These are phyloP conservation scores for Metacarcinus magister DNA, from an alignment of 2,888 invertebrate genomes.

Conservation along the genomic window DNA sequence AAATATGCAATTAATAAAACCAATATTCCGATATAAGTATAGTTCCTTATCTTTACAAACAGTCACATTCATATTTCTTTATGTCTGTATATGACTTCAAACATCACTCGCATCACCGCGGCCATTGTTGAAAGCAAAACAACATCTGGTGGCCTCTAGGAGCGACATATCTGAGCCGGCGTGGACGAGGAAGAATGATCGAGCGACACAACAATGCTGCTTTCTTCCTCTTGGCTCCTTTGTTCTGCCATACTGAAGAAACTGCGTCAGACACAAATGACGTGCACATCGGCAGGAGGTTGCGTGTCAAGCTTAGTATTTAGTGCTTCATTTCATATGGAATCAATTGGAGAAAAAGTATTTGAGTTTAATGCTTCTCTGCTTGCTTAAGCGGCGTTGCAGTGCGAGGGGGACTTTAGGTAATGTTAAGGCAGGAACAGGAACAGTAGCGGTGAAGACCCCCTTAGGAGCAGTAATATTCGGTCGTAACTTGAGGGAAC, in stretches of 20 bases:
- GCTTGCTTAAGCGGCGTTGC: background rate
- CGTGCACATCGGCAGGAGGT: background rate
- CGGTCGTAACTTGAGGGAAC: slow-evolving; percentile 2
- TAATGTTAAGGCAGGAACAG: background rate
- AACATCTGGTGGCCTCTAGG: background rate
- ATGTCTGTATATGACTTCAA: background rate
- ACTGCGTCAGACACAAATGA: background rate
- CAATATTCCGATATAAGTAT: background rate
- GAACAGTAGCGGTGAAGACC: background rate
- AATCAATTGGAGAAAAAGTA: background rate
- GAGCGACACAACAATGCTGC: background rate
- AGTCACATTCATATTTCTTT: background rate
- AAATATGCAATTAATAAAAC: background rate
- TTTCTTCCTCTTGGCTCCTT: background rate
- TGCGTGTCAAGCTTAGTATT: background rate
- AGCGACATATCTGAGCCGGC: background rate
- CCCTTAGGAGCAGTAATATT: background rate
- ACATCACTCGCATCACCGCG: background rate
- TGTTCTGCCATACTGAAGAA: background rate
- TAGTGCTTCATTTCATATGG: background rate
- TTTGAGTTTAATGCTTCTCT: background rate
- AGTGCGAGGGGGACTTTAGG: background rate
- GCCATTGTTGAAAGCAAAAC: background rate
- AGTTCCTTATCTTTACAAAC: background rate
- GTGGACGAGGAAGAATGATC: background rate